phyloP scores from a whole-genome alignment of 1,140 invertebrate genomes.

The Lordiphosa mommai region DNA sequence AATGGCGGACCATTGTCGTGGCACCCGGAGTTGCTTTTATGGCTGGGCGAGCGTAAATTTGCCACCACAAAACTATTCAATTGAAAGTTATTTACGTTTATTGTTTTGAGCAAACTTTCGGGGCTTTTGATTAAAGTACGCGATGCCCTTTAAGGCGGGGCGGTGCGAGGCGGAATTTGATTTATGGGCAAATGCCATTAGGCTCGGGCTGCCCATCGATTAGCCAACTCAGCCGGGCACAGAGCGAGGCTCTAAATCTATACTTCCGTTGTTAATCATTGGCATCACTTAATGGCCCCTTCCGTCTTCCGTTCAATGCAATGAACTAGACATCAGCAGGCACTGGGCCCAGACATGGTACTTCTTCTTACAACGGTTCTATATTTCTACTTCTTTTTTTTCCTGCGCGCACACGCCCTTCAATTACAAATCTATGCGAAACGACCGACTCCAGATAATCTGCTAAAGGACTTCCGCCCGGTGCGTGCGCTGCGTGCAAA shows the following conservation, averaged over 20 bases:
- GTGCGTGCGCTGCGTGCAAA: slow-evolving; percentile 58
- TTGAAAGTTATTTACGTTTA: slow-evolving; percentile 76
- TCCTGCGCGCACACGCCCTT: slow-evolving; percentile 66
- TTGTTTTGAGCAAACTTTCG: slow-evolving; percentile 47
- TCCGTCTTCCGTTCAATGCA: slow-evolving; percentile 50
- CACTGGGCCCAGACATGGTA: slow-evolving; percentile 32
- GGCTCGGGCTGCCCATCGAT: slow-evolving; percentile 52
- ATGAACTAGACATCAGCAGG: slow-evolving; percentile 33
- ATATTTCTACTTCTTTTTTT: not conserved
- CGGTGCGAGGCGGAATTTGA: slow-evolving; percentile 41
- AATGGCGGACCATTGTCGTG: slow-evolving; percentile 67
- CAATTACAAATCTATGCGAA: slow-evolving; percentile 76
- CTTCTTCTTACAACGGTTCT: slow-evolving; percentile 2
- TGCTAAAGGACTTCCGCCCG: slow-evolving; percentile 76
- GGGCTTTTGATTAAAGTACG: no score
- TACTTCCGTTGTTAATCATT: slow-evolving; percentile 80
- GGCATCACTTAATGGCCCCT: slow-evolving; percentile 79
- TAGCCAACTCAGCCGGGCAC: slow-evolving; percentile 23
- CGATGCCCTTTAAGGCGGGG: slow-evolving; percentile 34
- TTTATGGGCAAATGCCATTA: slow-evolving; percentile 77
- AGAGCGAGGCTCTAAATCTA: slow-evolving; percentile 57
- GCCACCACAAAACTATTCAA: slow-evolving; percentile 73
- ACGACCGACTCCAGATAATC: slow-evolving; percentile 61
- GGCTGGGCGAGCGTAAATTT: slow-evolving; percentile 54
- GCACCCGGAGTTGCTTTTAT: slow-evolving; percentile 31